phyloP scores from a whole-genome alignment of 2,888 invertebrate genomes.

The Busseola fusca region DNA sequence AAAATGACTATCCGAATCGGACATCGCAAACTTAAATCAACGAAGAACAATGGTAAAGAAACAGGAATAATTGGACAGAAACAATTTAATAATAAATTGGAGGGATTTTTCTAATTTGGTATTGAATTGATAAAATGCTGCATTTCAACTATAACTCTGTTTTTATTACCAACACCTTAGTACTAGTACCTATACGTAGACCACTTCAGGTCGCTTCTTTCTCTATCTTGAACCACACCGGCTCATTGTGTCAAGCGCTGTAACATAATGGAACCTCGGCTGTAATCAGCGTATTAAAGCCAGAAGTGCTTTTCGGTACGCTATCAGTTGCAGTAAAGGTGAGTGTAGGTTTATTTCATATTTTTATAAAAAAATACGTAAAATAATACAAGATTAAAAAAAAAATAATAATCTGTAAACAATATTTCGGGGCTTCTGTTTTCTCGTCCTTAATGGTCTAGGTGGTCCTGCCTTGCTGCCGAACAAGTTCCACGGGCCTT shows the following conservation, averaged over 20 bases:
- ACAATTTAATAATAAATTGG: too few species aligned
- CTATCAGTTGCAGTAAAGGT: conserved; percentile 72
- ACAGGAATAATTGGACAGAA: neutral
- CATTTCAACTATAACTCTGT: neutral
- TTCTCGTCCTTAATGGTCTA: too few species aligned
- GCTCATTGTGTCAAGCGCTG: conserved; percentile 77
- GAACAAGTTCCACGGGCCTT: too few species aligned
- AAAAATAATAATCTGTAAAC: too few species aligned
- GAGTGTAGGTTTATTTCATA: conserved; percentile 38
- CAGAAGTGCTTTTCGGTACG: conserved; percentile 81
- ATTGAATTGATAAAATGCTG: neutral
- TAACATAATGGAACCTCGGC: conserved; percentile 80
- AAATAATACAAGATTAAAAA: too few species aligned
- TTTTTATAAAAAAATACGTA: neutral
- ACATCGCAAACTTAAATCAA: neutral
- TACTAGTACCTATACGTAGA: neutral
- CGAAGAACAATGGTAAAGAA: neutral
- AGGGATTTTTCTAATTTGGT: too few species aligned
- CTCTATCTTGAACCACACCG: conserved; percentile 49
- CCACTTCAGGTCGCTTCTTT: conserved; percentile 11
- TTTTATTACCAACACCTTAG: neutral
- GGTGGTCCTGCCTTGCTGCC: too few species aligned
- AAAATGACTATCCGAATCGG: neutral
- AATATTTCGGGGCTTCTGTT: too few species aligned
- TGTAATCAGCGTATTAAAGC: conserved; percentile 80